These are phyloP conservation scores for Austrolebias charrua DNA, from an alignment of 2,797 vertebrate species.

Conservation along the genomic window DNA sequence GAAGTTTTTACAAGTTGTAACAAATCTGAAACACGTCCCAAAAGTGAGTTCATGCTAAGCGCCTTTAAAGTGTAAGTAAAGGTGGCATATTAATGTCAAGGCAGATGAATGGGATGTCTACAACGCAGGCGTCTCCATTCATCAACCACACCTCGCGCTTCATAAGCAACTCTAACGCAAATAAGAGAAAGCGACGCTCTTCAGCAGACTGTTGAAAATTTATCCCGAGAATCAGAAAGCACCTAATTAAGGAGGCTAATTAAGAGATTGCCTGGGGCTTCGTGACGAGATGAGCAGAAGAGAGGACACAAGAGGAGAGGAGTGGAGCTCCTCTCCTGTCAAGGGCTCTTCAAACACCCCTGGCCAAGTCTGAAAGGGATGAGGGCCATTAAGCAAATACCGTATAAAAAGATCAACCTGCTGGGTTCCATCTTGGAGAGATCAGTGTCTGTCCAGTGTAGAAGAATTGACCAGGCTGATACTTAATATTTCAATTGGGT, in stretches of 20 bases:
- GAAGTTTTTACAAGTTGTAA: too few relatives aligned
- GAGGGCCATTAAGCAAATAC: conserved; percentile 60
- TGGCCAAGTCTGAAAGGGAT: conserved; percentile 40
- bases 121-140: conserved; percentile 5
- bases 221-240: conserved; percentile 57
- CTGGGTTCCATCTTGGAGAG: conserved; percentile 41
- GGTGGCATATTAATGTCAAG: not conserved
- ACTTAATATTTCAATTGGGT: conserved; percentile 59
- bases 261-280: conserved; percentile 64
- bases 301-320: conserved; percentile 53
- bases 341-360: conserved; percentile 69
- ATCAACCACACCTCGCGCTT: conserved; percentile 7
- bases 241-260: conserved; percentile 75
- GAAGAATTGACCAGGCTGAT: conserved; percentile 47
- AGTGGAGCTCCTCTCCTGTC: conserved; percentile 54
- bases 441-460: conserved; percentile 45
- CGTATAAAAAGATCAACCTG: conserved; percentile 57
- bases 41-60: not conserved
- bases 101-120: not conserved
- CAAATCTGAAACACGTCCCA: too few relatives aligned
- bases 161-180: conserved; percentile 25
- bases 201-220: conserved; percentile 63
- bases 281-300: conserved; percentile 50
- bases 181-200: conserved; percentile 35
- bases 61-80: not conserved